Percentiles rank a stretch among this genome's conserved stretches.
Evolutionary conservation across 2,113 vertebrate genomes (phyloP).

Genomic region (Tursiops truncatus): DNA sequence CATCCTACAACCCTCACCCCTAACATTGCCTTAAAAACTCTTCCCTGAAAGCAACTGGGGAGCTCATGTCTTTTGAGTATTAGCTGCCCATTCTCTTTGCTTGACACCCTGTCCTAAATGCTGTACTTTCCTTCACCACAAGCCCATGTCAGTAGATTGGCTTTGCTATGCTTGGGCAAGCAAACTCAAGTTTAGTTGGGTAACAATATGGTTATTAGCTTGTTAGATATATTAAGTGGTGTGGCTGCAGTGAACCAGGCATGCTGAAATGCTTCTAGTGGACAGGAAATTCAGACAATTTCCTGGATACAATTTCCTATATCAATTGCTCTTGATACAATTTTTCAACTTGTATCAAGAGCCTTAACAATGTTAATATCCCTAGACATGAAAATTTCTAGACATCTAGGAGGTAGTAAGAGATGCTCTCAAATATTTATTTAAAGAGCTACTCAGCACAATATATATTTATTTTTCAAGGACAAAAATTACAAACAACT

Average conservation of each 20-base stretch:
- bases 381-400: neutral
- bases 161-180: neutral
- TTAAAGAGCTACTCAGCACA: neutral
- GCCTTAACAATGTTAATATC: neutral
- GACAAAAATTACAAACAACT: conserved; percentile 10
- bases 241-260: neutral
- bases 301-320: neutral
- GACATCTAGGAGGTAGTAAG: conserved; percentile 1
- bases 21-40: neutral
- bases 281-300: conserved; percentile 3
- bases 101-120: neutral
- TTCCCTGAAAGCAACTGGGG: neutral
- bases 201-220: neutral
- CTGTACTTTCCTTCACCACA: neutral
- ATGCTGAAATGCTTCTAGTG: conserved; percentile 14
- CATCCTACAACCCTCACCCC: neutral
- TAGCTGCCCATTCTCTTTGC: neutral
- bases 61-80: neutral
- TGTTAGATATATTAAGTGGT: neutral
- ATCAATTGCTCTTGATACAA: neutral
- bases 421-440: conserved; percentile 29
- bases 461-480: neutral
- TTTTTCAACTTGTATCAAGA: conserved; percentile 16
- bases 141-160: neutral
- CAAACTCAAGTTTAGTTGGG: neutral